Conservation (phyloP, 1,140 invertebrate genomes). For the Spodoptera frugiperda region DNA sequence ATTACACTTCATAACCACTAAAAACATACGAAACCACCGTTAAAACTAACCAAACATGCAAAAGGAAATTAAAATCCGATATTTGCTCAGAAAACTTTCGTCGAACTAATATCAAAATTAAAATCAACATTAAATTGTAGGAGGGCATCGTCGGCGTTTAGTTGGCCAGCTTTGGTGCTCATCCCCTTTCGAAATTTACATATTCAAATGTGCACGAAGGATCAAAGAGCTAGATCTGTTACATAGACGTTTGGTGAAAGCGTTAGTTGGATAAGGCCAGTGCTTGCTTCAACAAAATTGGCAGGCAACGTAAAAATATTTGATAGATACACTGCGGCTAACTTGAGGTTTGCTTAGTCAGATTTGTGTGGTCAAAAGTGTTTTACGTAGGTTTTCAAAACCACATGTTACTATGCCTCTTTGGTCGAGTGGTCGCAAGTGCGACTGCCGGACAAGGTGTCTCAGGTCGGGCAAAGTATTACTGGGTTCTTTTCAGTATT, state of each 20-base stretch:
- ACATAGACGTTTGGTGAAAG: constrained; percentile 40
- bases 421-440: too few relatives aligned
- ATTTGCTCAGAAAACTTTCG: constrained; percentile 17
- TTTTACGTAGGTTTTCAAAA: background rate
- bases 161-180: constrained; percentile 43
- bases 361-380: background rate
- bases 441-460: too few relatives aligned
- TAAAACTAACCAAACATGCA: background rate
- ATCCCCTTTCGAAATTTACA: constrained; percentile 50
- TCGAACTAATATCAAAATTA: constrained; percentile 45
- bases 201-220: constrained; percentile 48
- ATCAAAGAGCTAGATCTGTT: constrained; percentile 47
- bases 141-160: constrained; percentile 34
- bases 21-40: background rate
- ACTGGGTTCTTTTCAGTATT: too few relatives aligned
- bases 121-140: constrained; percentile 51
- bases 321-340: background rate
- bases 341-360: background rate
- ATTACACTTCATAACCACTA: background rate
- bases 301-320: constrained; percentile 11
- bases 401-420: too few relatives aligned
- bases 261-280: constrained; percentile 9
- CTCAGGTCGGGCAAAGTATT: too few relatives aligned
- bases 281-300: constrained; percentile 9
- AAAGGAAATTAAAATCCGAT: constrained; percentile 35